Percentiles rank a stretch among this genome's conserved stretches.
Evolutionary conservation across 2,113 vertebrate genomes (phyloP).

Genomic region (Xyliphius kryptos): DNA sequence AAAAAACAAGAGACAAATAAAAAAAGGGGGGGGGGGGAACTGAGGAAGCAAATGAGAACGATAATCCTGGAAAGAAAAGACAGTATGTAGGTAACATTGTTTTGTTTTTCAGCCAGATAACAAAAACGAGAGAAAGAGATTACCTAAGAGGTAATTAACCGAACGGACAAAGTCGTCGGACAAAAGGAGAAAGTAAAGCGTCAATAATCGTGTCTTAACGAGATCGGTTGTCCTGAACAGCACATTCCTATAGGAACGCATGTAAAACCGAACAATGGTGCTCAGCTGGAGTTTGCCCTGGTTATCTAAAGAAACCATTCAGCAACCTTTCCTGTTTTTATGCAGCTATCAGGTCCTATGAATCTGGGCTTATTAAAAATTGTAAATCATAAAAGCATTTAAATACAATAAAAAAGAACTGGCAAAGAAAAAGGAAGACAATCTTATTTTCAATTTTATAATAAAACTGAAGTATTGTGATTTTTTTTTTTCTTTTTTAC

Average conservation of each 20-base stretch:
- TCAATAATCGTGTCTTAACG: not conserved
- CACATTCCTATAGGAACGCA: not conserved
- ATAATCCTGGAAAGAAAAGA: not conserved
- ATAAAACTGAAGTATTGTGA: too few species aligned
- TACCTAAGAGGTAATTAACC: not conserved
- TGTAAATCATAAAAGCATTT: too few species aligned
- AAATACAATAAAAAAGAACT: too few species aligned
- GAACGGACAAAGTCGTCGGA: not conserved
- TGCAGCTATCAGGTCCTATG: too few species aligned
- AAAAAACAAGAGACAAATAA: slow-evolving; percentile 4
- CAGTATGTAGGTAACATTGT: slow-evolving; percentile 30
- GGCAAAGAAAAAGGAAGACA: too few species aligned
- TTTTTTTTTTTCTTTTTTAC: too few species aligned
- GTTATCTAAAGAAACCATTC: not conserved
- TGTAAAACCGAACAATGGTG: not conserved
- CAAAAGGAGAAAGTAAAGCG: not conserved
- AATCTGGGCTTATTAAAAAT: too few species aligned
- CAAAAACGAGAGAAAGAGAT: slow-evolving; percentile 25
- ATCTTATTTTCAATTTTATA: too few species aligned
- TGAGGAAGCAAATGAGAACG: too few species aligned
- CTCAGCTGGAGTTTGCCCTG: not conserved
- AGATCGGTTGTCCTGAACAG: not conserved
- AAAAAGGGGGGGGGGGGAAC: not conserved
- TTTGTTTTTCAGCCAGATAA: slow-evolving; percentile 14
- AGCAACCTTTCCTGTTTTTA: too few species aligned